Evolutionary conservation across 2,888 invertebrate species (phyloP), one percentile per base, ranked within the genome.

Genomic region (Hipparchia sbordonii): DNA sequence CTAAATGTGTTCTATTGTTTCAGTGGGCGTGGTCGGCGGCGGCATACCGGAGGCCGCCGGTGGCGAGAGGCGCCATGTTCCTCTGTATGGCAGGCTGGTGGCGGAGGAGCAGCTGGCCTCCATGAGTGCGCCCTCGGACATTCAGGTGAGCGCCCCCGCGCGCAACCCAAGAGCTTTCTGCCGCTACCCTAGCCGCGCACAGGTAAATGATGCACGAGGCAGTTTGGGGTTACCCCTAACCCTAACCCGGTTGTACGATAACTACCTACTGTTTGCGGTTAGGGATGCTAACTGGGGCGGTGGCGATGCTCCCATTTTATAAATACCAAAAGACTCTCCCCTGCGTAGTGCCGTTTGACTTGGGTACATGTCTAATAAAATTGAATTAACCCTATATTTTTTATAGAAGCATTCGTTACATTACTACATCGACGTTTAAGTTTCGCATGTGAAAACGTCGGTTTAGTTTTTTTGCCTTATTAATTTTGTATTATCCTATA

Each of bases 31-130:
- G 81, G 92, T 91, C 77, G 92, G 91, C 82, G 93, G 91, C 79
- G 89, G 90, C 81, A 89, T 91, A 85, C 89, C 91, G 76, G 92
- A 92, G 81, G 86, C 90, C 79, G 90, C 91, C 76, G 88, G 89
- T 74, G 92, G 91, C 79, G 93, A 93, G 85, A 94, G 95, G 88
- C 95, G 96, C 87, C 96, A 97, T 90, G 96, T 96, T 85, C 97
- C 98, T 81, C 96, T 98, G 82, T 98, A 98, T 92, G 98, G 98
- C 83, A 95, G 98, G 86, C 95, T 98, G 94, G 98, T 98, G 85
- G 97, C 97, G 85, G 98, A 98, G 94, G 98, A 98, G 87, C 97
- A 97, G 90, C 95, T 97, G 86, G 94, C 95, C 81, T 87, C 92
- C 82, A 91, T 95, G 91, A 94, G 95, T 87, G 94, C 93, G 87